phyloP scores from a whole-genome alignment of 2,888 invertebrate genomes.

The Oscheius onirici region DNA sequence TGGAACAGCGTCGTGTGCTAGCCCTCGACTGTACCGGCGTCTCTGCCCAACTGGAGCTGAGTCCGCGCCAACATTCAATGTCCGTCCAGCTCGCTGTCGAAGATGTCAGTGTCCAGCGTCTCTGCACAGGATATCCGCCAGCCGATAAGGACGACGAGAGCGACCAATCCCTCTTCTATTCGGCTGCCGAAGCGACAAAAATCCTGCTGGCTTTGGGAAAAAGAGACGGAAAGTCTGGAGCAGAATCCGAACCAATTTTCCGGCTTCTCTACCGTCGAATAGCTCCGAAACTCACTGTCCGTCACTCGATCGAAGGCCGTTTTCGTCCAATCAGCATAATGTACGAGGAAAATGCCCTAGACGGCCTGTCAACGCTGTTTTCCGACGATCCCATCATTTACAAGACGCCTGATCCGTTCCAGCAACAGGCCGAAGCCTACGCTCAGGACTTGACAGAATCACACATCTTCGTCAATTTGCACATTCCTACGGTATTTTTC shows the following conservation, averaged over 20 bases:
- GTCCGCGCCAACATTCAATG: constrained; percentile 66
- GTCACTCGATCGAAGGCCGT: constrained; percentile 62
- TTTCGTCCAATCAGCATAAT: constrained; percentile 67
- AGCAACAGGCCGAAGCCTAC: not conserved
- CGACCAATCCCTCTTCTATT: constrained; percentile 44
- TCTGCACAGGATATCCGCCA: constrained; percentile 44
- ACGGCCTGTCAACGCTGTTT: constrained; percentile 49
- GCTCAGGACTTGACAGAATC: constrained; percentile 40
- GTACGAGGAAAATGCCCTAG: constrained; percentile 62
- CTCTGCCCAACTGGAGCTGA: constrained; percentile 57
- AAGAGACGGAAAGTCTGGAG: constrained; percentile 20
- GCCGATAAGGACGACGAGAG: not conserved
- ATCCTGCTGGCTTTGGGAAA: constrained; percentile 55
- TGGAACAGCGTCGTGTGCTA: constrained; percentile 57
- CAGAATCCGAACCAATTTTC: constrained; percentile 40
- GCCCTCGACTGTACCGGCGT: constrained; percentile 64
- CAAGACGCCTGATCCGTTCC: constrained; percentile 22
- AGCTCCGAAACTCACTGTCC: constrained; percentile 59
- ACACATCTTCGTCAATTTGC: constrained; percentile 47
- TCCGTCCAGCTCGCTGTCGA: constrained; percentile 61
- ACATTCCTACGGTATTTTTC: constrained; percentile 37
- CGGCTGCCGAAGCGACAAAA: constrained; percentile 49
- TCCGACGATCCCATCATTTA: constrained; percentile 45
- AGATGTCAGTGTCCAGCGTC: constrained; percentile 66
- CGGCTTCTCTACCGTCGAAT: constrained; percentile 64